Evolutionary conservation across 2,888 invertebrate species (phyloP), one percentile per base, ranked within the genome.

Genomic region (Xestia rhomboidea): DNA sequence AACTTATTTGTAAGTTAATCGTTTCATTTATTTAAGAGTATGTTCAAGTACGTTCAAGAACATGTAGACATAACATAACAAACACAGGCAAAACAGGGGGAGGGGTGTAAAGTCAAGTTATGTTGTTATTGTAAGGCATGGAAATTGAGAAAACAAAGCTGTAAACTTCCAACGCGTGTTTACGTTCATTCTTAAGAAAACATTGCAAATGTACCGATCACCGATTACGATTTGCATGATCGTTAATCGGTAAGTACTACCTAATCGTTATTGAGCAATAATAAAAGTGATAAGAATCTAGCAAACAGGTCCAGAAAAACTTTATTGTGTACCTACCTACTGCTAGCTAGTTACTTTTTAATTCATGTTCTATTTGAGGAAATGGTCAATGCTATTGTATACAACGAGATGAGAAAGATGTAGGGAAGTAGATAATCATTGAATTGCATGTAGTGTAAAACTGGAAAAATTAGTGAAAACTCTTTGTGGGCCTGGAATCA

Each of bases 101-200:
- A 7, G 18, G 60, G 27, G 15, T 13, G 10, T 41, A 15, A 41
- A 49, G 38, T 38, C 5, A n/a, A 62, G 44, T 66, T 62, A 67
- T 46, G 24, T 49, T 30, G 51, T 41, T 62, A 34, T 77, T 73
- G 30, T 15, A 3, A 15, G 7, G 68, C 83, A 68, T 82, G 71
- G 68, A 49, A 46, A 38, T 11, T 8, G 34, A 49, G 27, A 63
- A 79, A 79, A 82, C 57, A 79, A 79, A 73, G 62, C 24, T 24
- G 44, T 63, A 24, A 13, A 34, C 49, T 60, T 72, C 7, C 54
- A 66, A 68, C 41, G 63, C 38, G 64, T 79, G 64, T 79, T 82
- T 85, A 76, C 76, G 57, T 76, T 44, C 0, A 46, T 67, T 81
- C 27, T 38, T 13, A 73, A 54, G 63, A 63, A 77, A 85, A 85